Base-by-base conservation (phyloP, 2,797 vertebrate species). In the Acrossocheilus fasciatus region DNA sequence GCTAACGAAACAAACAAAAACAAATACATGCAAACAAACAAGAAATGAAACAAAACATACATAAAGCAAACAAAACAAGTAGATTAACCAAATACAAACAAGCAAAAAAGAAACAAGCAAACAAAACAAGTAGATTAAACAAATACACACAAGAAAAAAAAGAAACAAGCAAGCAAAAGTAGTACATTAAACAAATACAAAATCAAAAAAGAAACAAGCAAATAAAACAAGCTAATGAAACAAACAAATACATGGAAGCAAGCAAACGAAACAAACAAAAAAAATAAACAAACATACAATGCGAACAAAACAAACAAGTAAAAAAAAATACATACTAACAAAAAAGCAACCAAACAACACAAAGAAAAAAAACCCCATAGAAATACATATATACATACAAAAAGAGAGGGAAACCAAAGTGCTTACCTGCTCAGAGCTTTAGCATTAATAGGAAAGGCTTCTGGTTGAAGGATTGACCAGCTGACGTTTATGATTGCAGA, bases 401-500 rank as follows among this genome's bases (percentile, higher is more conserved):
- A 75, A 64, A 45, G 1, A 15, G 4, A 62, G 4, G 36, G 20
- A 52, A 76, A 76, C 12, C 41, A 2, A 18, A 36, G 41, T 66
- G 72, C 72, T 75, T 39, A 76, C 54, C 73, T 41, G 43, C 76
- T 68, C 43, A 52, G 73, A 52, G 43, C 9, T 84, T 52, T 26
- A 76, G 43, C 45, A 36, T 26, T 52, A 76, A 26, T 64, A 72
- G 59, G n/a, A 75, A 75, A 64, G 26, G 30, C 39, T 30, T 47
- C 69, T 76, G 73, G 73, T 66, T 52, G 73, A 66, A 41, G 20
- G 45, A 76, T 66, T 84, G 59, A 47, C 72, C 82, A 66, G 72
- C 47, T 76, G 82, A 64, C 30, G 15, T 66, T 76, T 78, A 11
- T 45, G 81, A 83, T 78, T 85, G n/a, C 41, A 78, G 64, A 72